These are phyloP conservation scores for Alouatta caraya DNA, from an alignment of 2,797 vertebrate species.

Conservation along the genomic window DNA sequence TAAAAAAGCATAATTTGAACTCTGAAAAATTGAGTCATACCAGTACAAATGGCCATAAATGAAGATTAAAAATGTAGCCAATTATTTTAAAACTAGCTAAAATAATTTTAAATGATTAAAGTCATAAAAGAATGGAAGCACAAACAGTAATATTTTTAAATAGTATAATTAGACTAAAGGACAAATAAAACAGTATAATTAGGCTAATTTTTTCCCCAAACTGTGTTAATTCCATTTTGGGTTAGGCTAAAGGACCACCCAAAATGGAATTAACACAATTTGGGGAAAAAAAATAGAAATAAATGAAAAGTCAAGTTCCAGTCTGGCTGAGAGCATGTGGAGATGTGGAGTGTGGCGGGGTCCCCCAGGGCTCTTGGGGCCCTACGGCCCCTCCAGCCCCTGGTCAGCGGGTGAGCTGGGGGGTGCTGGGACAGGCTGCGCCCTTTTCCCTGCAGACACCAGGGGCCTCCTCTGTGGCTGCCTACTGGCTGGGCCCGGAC, in stretches of 20 bases:
- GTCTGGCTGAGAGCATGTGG: too few species aligned
- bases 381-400: too few species aligned
- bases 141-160: neutral
- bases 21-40: neutral
- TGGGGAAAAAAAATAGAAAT: neutral
- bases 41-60: neutral
- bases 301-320: neutral
- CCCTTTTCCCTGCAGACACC: too few species aligned
- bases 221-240: too few species aligned
- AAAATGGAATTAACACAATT: neutral
- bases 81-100: neutral
- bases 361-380: too few species aligned
- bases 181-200: neutral
- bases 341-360: too few species aligned
- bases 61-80: neutral
- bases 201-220: too few species aligned
- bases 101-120: neutral
- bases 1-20: neutral
- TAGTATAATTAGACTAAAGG: neutral
- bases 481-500: too few species aligned
- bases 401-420: too few species aligned
- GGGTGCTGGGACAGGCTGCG: too few species aligned
- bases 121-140: neutral
- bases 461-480: too few species aligned
- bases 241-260: too few species aligned